A percentile compares a stretch with the other conserved stretches of the same genome.
Evolutionary conservation across 2,888 invertebrate genomes (phyloP).

Genomic region (Lymantria dispar): DNA sequence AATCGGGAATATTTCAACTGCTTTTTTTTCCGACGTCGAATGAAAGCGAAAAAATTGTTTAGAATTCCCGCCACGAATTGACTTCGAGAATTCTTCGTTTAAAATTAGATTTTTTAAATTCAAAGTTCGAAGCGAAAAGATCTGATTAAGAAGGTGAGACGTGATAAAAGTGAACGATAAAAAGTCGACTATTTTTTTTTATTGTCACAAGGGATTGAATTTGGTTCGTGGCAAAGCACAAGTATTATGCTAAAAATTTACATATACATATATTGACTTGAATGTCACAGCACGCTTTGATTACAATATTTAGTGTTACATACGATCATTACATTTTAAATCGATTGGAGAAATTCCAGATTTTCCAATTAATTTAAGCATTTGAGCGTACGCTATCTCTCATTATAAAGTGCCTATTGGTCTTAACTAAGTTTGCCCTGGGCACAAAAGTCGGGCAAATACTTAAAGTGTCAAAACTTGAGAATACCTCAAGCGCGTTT

Average conservation of each 20-base stretch:
- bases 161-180: conserved; percentile 47
- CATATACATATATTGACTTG: conserved; percentile 76
- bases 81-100: conserved; percentile 45
- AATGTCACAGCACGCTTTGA: conserved; percentile 78
- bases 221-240: conserved; percentile 63
- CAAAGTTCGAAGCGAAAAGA: conserved; percentile 46
- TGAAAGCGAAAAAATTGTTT: conserved; percentile 35
- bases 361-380: conserved; percentile 28
- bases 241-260: conserved; percentile 58
- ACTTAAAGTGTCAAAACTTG: conserved; percentile 46
- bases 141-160: conserved; percentile 55
- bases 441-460: conserved; percentile 41
- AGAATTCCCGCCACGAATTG: conserved; percentile 47
- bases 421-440: conserved; percentile 41
- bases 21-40: conserved; percentile 33
- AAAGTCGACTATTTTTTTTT: conserved; percentile 44
- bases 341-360: conserved; percentile 21
- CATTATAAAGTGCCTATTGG: conserved; percentile 39
- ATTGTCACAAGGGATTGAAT: conserved; percentile 62
- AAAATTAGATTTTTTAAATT: conserved; percentile 51
- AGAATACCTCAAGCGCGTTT: conserved; percentile 43
- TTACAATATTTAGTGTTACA: conserved; percentile 35
- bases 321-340: conserved; percentile 25
- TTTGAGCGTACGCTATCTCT: conserved; percentile 29
- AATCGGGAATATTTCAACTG: conserved; percentile 8